Conservation (phyloP, 2,797 vertebrate species). For the Mycteria americana region DNA sequence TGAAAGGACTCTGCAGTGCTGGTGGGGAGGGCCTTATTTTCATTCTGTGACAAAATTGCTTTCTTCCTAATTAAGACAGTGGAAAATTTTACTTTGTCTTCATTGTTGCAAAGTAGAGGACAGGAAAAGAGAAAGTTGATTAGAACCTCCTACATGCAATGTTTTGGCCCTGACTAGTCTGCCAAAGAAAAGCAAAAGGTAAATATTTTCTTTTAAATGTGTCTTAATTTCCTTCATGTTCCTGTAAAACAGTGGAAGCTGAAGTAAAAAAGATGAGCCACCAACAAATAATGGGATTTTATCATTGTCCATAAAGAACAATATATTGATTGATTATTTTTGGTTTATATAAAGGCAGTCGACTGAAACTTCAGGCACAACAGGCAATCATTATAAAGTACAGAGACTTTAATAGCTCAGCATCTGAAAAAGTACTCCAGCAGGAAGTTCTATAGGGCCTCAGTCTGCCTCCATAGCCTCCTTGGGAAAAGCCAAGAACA, state of each 20-base stretch:
- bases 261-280: neutral
- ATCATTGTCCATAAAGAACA: neutral
- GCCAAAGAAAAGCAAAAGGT: neutral
- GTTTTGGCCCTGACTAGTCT: neutral
- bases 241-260: neutral
- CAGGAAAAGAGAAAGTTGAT: neutral
- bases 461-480: neutral
- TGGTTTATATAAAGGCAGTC: slow-evolving; percentile 1
- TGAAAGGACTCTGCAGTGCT: neutral
- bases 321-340: slow-evolving; percentile 23
- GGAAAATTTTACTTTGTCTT: slow-evolving; percentile 35
- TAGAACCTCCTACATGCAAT: neutral
- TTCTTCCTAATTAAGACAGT: slow-evolving; percentile 6
- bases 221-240: neutral
- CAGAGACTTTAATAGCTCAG: slow-evolving; percentile 10
- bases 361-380: slow-evolving; percentile 7
- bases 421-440: slow-evolving; percentile 41
- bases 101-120: neutral
- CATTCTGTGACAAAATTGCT: neutral
- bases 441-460: neutral
- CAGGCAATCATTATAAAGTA: slow-evolving; percentile 26
- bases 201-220: neutral
- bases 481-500: slow-evolving; percentile 29
- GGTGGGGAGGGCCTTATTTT: neutral
- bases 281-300: neutral